These are phyloP conservation scores for Acleris literana DNA, from an alignment of 2,888 invertebrate species.

Conservation along the genomic window DNA sequence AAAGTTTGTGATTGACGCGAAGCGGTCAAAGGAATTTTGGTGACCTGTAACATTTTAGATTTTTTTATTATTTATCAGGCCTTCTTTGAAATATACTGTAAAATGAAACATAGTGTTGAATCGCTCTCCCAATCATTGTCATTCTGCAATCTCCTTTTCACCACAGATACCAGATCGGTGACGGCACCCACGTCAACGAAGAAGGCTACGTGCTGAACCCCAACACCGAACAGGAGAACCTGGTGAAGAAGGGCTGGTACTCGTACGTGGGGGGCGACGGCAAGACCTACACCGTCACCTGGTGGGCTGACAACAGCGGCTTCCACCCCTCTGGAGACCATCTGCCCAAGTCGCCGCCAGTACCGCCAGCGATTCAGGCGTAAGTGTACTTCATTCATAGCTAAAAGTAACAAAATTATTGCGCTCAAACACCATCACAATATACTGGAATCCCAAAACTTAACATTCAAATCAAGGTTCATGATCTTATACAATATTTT, in stretches of 20 bases:
- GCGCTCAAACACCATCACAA: too few species aligned
- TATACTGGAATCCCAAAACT: too few species aligned
- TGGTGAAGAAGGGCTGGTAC: slow-evolving; percentile 79
- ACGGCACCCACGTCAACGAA: slow-evolving; percentile 76
- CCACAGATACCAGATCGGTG: slow-evolving; percentile 69
- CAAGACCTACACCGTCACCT: slow-evolving; percentile 72
- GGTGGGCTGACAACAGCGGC: slow-evolving; percentile 76
- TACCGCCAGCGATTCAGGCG: slow-evolving; percentile 70
- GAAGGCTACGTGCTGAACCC: slow-evolving; percentile 70
- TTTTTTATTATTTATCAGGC: too few species aligned
- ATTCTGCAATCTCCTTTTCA: background rate
- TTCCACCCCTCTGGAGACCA: slow-evolving; percentile 77
- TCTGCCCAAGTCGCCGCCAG: slow-evolving; percentile 70
- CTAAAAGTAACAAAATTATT: background rate
- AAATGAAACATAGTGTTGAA: too few species aligned
- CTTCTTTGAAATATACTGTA: too few species aligned
- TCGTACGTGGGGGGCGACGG: slow-evolving; percentile 71
- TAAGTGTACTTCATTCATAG: slow-evolving; percentile 54
- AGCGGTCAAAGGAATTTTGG: too few species aligned
- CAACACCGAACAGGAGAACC: slow-evolving; percentile 62
- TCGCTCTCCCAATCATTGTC: too few species aligned
- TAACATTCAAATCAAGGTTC: too few species aligned
- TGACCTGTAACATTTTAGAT: too few species aligned
- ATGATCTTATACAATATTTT: too few species aligned
- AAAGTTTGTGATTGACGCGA: too few species aligned